Evolutionary conservation across 1,140 invertebrate species (phyloP), one percentile per base, ranked within the genome.

Genomic region (Heliconius himera): DNA sequence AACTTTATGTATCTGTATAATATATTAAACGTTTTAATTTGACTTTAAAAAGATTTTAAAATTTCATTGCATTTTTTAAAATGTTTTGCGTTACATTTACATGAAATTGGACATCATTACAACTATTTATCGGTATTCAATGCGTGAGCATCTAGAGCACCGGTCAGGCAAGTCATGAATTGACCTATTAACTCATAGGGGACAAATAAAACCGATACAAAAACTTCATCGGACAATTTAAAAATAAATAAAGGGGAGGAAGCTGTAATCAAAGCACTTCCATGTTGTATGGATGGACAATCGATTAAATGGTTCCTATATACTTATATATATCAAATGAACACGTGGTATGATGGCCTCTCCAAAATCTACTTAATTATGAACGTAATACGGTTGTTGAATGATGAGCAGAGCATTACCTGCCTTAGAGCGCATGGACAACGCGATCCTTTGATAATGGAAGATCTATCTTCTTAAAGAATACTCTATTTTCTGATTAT

Each of bases 191-290:
- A 86, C 71, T 78, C 74, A 88, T 84, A 87, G 82, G 86, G 83
- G 81, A 87, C 82, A 83, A 83, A 88, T 85, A 85, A 82, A 82
- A 56, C 66, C 76, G 70, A 71, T 73, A 90, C 81, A 89, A 89
- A 90, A 89, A 85, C 82, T 73, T 82, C 83, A 88, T 88, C 87
- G 82, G 81, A 89, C 83, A 86, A 85, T 89, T 91, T 92, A 90
- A 87, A 91, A 91, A 89, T 91, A 90, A 89, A 91, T 90, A 92
- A 89, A 90, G 87, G 87, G 84, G 87, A 89, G 91, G 90, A 93
- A 92, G 88, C 87, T 86, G 86, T 88, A 90, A 92, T 94, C 87
- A 94, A 90, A 89, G 91, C 88, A 87, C 83, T 88, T 89, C 85
- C 89, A 90, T 77, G 84, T 86, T 82, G 85, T 82, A 88, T 89